Conservation (phyloP, 2,113 vertebrate genomes). For the Dunckerocampus dactyliophorus region DNA sequence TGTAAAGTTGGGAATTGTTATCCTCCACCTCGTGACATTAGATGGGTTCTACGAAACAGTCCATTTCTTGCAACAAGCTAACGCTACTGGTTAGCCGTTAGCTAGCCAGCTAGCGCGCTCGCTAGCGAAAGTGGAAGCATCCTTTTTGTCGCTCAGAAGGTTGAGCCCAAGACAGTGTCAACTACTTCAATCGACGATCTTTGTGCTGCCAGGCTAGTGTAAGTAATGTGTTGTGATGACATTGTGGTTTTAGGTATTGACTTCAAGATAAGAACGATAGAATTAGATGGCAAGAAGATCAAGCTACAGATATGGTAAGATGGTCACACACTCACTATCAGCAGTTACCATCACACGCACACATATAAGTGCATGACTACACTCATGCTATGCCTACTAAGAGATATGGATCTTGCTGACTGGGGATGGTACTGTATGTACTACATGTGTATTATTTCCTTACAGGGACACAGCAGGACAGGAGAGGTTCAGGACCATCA, state of each 20-base stretch:
- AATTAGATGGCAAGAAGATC: conserved; percentile 95
- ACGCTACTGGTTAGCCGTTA: background rate
- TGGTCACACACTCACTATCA: background rate
- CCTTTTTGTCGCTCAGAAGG: conserved; percentile 16
- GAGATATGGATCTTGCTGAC: background rate
- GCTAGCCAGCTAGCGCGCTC: conserved; percentile 28
- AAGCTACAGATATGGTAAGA: conserved; percentile 97
- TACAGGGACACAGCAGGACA: conserved; percentile 94
- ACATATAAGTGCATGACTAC: too few relatives aligned
- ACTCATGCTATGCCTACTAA: too few relatives aligned
- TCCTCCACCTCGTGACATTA: background rate
- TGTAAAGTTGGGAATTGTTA: too few relatives aligned
- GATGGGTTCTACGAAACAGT: background rate
- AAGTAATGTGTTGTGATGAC: background rate
- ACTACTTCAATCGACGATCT: background rate
- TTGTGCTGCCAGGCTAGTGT: background rate
- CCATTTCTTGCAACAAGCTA: background rate
- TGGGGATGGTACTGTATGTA: background rate
- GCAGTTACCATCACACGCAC: too few relatives aligned
- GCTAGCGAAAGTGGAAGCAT: conserved; percentile 23
- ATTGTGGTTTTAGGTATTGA: conserved; percentile 81
- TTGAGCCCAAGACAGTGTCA: too few relatives aligned
- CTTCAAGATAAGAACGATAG: conserved; percentile 97
- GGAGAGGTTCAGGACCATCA: conserved; percentile 94
- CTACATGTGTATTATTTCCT: background rate